Percentiles rank a stretch among this genome's conserved stretches.
Evolutionary conservation across 1,140 invertebrate genomes (phyloP).

Genomic region (Caerostris darwini): DNA sequence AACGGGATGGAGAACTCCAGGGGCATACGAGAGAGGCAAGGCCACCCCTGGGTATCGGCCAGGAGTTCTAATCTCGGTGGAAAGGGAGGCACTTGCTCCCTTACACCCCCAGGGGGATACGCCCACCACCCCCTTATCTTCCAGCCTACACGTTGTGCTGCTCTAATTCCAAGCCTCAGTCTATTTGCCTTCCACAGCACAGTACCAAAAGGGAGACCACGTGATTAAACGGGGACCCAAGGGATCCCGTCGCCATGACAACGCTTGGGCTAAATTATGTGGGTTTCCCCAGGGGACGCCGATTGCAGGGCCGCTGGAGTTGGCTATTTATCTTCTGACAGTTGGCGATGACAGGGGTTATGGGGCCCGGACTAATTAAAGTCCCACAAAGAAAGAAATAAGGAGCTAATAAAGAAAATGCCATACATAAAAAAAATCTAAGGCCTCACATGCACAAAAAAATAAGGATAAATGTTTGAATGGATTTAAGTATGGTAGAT

Average conservation of each 20-base stretch:
- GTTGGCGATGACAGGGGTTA: slow-evolving; percentile 66
- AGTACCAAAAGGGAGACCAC: slow-evolving; percentile 72
- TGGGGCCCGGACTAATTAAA: slow-evolving; percentile 61
- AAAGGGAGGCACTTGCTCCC: slow-evolving; percentile 71
- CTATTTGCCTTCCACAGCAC: slow-evolving; percentile 69
- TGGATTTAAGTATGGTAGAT: neutral
- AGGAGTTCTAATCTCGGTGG: slow-evolving; percentile 71
- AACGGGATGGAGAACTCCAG: neutral
- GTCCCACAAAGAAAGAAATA: slow-evolving; percentile 21
- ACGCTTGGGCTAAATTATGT: slow-evolving; percentile 71
- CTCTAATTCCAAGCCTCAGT: slow-evolving; percentile 65
- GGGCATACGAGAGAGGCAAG: neutral
- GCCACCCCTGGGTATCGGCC: slow-evolving; percentile 20
- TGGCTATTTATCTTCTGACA: slow-evolving; percentile 70
- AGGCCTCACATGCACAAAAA: neutral
- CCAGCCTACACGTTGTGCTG: slow-evolving; percentile 57
- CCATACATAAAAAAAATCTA: neutral
- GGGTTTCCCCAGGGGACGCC: slow-evolving; percentile 16
- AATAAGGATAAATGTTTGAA: neutral
- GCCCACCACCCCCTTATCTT: slow-evolving; percentile 50
- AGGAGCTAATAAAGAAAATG: neutral
- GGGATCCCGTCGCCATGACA: slow-evolving; percentile 66
- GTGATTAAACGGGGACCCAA: slow-evolving; percentile 68
- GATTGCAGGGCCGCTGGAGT: slow-evolving; percentile 49
- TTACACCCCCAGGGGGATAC: slow-evolving; percentile 10